Conservation (phyloP, 2,113 vertebrate genomes). For the Panthera uncia region DNA sequence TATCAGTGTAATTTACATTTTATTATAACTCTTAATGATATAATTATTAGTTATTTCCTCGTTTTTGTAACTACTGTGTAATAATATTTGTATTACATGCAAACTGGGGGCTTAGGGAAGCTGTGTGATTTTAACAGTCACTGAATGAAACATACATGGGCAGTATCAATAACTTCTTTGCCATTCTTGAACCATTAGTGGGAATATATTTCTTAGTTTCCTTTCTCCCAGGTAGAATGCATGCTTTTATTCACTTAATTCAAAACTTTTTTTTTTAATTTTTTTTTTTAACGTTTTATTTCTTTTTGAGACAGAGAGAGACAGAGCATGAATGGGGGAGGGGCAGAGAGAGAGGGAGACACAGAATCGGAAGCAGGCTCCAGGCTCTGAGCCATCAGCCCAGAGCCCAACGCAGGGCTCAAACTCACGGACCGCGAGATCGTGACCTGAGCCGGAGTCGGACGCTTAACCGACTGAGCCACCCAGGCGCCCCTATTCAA, state of each 20-base stretch:
- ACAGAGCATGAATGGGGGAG: too few species aligned
- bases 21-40: neutral
- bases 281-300: too few species aligned
- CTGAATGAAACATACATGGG: neutral
- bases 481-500: neutral
- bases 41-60: conserved; percentile 15
- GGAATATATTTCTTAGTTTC: conserved; percentile 12
- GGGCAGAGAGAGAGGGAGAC: too few species aligned
- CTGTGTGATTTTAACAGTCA: neutral
- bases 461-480: too few species aligned
- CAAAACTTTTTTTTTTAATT: neutral
- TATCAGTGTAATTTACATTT: conserved; percentile 35
- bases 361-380: too few species aligned
- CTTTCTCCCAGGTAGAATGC: neutral
- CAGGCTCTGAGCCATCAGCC: too few species aligned
- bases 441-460: too few species aligned
- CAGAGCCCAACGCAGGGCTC: too few species aligned
- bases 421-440: too few species aligned
- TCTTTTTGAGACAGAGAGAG: too few species aligned
- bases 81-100: neutral
- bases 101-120: neutral
- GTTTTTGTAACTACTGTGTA: neutral
- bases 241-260: neutral
- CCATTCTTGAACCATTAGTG: neutral
- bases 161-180: neutral